These are phyloP conservation scores for Himantopus leucocephalus DNA, from an alignment of 2,113 vertebrate species.

Conservation along the genomic window DNA sequence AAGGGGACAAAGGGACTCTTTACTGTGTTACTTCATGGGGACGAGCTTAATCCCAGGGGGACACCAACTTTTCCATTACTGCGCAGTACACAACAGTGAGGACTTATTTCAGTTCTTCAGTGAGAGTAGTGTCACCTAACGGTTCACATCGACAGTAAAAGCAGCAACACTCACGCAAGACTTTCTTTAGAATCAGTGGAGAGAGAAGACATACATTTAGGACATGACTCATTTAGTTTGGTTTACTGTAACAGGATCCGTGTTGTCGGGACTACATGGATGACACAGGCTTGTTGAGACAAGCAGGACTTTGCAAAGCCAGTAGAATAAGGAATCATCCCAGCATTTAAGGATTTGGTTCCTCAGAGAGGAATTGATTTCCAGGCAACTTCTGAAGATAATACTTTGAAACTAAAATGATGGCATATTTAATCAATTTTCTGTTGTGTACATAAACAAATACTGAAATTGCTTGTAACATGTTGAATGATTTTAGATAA, in stretches of 20 bases:
- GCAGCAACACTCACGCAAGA: not conserved
- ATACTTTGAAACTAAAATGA: not conserved
- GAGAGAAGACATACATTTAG: not conserved
- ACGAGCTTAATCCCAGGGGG: not conserved
- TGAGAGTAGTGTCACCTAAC: rapidly evolving
- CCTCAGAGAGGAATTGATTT: not conserved
- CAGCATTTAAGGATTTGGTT: not conserved
- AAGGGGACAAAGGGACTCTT: not conserved
- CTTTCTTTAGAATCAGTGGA: not conserved
- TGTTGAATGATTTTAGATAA: not conserved
- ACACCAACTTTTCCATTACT: not conserved
- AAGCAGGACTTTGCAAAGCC: not conserved
- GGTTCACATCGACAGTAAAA: not conserved
- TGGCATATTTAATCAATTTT: not conserved
- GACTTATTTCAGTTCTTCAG: not conserved
- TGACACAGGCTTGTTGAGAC: not conserved
- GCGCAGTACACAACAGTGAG: not conserved
- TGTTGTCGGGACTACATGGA: rapidly evolving
- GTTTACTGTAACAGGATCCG: not conserved
- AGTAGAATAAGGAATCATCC: not conserved
- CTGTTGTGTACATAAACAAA: not conserved
- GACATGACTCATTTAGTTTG: not conserved
- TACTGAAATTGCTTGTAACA: not conserved
- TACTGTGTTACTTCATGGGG: not conserved
- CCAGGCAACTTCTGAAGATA: not conserved